Conservation (phyloP, 2,888 invertebrate species). For the Philereme vetulata region DNA sequence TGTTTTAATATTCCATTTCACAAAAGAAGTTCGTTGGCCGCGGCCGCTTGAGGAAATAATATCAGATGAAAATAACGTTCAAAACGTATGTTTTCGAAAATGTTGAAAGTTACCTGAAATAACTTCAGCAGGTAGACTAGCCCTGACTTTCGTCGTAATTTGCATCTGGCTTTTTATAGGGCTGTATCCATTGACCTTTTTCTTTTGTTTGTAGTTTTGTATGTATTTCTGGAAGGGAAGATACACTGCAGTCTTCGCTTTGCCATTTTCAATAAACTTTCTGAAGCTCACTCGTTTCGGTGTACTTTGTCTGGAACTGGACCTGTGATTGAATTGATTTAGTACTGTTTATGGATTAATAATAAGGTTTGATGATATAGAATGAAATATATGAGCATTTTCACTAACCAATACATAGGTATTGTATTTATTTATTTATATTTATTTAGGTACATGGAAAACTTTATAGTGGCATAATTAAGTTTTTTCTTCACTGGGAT, state of each 20-base stretch:
- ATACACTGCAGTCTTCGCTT: constrained; percentile 81
- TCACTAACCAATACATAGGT: too few relatives aligned
- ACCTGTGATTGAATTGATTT: constrained; percentile 21
- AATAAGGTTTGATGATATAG: too few relatives aligned
- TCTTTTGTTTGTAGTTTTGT: constrained; percentile 72
- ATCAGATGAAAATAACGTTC: too few relatives aligned
- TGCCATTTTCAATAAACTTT: constrained; percentile 74
- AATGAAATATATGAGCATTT: too few relatives aligned
- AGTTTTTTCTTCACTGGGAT: too few relatives aligned
- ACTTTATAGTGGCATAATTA: too few relatives aligned
- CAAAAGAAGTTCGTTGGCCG: too few relatives aligned
- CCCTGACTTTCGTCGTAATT: constrained; percentile 63
- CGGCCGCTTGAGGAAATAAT: too few relatives aligned
- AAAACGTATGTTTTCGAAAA: too few relatives aligned
- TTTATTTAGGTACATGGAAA: too few relatives aligned
- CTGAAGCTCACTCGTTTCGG: constrained; percentile 77
- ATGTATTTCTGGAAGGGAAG: constrained; percentile 85
- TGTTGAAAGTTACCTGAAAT: constrained; percentile 58
- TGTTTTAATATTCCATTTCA: too few relatives aligned
- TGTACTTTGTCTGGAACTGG: constrained; percentile 74
- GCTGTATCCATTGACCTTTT: constrained; percentile 65
- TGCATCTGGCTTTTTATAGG: constrained; percentile 70
- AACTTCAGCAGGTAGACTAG: constrained; percentile 63
- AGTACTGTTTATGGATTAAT: neutral
- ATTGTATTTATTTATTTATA: too few relatives aligned